Conservation (phyloP, 1,140 invertebrate genomes). For the Nymphalis io region DNA sequence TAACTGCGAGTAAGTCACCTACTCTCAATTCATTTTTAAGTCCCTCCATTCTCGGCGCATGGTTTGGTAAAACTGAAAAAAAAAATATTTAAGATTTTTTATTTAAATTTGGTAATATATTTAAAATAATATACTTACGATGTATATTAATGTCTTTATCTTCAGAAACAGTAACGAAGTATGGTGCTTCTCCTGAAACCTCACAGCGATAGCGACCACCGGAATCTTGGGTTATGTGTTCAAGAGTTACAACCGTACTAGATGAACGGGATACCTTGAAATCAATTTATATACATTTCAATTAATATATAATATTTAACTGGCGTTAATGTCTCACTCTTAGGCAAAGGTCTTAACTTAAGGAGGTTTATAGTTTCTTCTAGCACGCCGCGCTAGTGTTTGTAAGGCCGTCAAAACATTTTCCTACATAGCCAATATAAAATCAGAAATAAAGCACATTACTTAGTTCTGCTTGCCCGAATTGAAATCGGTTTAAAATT, state of each 20-base stretch:
- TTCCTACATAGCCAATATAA: too few species aligned
- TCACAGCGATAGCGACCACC: conserved; percentile 90
- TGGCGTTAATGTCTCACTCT: too few species aligned
- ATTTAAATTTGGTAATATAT: not conserved
- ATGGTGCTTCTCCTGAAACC: conserved; percentile 91
- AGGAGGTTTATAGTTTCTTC: too few species aligned
- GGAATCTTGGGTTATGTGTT: conserved; percentile 50
- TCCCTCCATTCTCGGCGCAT: conserved; percentile 87
- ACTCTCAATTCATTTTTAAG: conserved; percentile 87
- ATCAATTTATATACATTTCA: too few species aligned
- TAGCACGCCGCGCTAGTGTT: too few species aligned
- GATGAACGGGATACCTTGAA: conserved; percentile 51
- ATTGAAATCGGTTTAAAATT: too few species aligned
- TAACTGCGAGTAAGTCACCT: conserved; percentile 88
- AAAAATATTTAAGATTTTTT: not conserved
- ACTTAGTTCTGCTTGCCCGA: too few species aligned
- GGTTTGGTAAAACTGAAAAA: conserved; percentile 87
- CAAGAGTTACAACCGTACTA: conserved; percentile 53
- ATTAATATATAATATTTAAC: too few species aligned
- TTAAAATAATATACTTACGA: conserved; percentile 82
- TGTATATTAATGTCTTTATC: conserved; percentile 89
- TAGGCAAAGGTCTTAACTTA: too few species aligned
- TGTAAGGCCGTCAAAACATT: too few species aligned
- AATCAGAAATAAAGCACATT: too few species aligned
- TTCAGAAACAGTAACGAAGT: conserved; percentile 89